Conservation (phyloP, 2,113 vertebrate genomes). For the Ploceus nigricollis region DNA sequence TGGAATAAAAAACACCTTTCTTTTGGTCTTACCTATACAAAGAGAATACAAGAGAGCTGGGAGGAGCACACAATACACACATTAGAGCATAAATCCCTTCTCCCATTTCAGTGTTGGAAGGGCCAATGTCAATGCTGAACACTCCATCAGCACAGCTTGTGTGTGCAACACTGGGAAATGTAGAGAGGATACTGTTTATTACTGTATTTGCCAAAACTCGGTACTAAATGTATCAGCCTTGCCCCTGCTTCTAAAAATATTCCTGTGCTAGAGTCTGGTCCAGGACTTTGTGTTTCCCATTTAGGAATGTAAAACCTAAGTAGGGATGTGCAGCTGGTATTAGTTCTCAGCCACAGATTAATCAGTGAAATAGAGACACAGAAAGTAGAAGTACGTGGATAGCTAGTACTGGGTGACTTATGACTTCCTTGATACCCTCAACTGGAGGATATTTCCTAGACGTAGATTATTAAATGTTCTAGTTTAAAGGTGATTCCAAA, state of each 20-base stretch:
- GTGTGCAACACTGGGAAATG: background rate
- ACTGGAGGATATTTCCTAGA: background rate
- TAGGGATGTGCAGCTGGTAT: background rate
- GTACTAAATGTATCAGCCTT: background rate
- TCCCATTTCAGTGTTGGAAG: background rate
- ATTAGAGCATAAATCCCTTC: background rate
- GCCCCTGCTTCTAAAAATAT: background rate
- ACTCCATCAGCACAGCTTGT: background rate
- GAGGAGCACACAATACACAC: background rate
- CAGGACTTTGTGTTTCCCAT: background rate
- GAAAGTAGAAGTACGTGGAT: background rate
- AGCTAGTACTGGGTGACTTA: background rate
- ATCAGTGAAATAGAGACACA: background rate
- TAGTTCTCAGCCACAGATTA: background rate
- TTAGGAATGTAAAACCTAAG: background rate
- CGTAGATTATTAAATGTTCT: background rate
- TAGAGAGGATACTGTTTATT: background rate
- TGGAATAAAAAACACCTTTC: background rate
- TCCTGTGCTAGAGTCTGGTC: background rate
- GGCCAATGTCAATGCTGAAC: background rate
- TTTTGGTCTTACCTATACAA: background rate
- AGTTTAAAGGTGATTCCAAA: background rate
- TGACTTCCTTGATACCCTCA: background rate
- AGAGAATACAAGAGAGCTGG: background rate
- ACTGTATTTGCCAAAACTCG: background rate